Base-by-base conservation (phyloP, 2,888 invertebrate species). In the Orthosia gracilis region DNA sequence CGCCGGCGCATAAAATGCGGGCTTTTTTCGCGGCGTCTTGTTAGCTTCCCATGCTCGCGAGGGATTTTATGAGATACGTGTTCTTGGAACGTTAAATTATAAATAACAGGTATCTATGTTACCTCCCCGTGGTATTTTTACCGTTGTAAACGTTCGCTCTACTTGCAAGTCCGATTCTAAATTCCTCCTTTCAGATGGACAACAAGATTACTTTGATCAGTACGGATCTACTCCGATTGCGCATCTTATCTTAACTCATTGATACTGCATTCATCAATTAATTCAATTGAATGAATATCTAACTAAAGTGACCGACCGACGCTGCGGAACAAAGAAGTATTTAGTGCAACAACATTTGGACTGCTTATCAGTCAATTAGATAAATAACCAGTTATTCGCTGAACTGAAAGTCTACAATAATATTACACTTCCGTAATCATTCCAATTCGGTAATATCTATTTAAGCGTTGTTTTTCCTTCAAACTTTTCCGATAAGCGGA, bases 1-100 rank as follows among this genome's bases (percentile, higher is more conserved):
- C 88, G 91, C 85, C 92, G 88, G 89, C 91, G 93, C 92, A 93
- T 94, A 92, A 93, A 94, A 94, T 94, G 92, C 92, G 87, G 83
- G 91, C 92, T 94, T 94, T 95, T 94, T 93, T 90, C 90, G 90
- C 84, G 87, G 89, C 88, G 91, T 91, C 91, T 91, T 91, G 92
- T 89, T 91, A 89, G 91, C 91, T 94, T 94, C 94, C 94, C 94
- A 93, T 92, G 92, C 91, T 91, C 88, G 89, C 84, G 79, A 90
- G 89, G 90, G 92, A 92, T 91, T 92, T 92, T 93, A 93, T 90
- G 88, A 87, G 76, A 88, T 84, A 87, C 85, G 73, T 89, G 87
- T 90, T 91, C 90, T 85, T 82, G 89, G 90, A 91, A 92, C 92
- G 92, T 92, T 93, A 91, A 91, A 93, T 92, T 92, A 92, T 92